A percentile compares a stretch with the other conserved stretches of the same genome.
Conservation (phyloP, 2,113 vertebrate genomes). For the rabbit (Oryctolagus cuniculus) region mOryCun1.1 NC_091445.1:52115001-52115500, state of each 20-base stretch:
- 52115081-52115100: neutral
- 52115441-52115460: neutral
- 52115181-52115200: neutral
- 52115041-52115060: neutral
- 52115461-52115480: neutral
- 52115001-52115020: neutral
- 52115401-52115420: neutral
- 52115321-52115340: neutral
- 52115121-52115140: neutral
- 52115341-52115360: neutral
- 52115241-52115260: neutral
- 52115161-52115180: neutral
- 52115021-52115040: neutral
- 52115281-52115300: neutral
- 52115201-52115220: neutral
- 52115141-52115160: neutral
- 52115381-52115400: neutral
- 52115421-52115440: constrained; percentile 17
- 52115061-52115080: neutral
- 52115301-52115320: neutral
- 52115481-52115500: constrained; percentile 16
- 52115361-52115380: neutral
- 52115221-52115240: neutral
- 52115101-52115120: neutral
- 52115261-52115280: neutral